phyloP scores from a whole-genome alignment of 2,797 vertebrate species.

The Helostoma temminkii region DNA sequence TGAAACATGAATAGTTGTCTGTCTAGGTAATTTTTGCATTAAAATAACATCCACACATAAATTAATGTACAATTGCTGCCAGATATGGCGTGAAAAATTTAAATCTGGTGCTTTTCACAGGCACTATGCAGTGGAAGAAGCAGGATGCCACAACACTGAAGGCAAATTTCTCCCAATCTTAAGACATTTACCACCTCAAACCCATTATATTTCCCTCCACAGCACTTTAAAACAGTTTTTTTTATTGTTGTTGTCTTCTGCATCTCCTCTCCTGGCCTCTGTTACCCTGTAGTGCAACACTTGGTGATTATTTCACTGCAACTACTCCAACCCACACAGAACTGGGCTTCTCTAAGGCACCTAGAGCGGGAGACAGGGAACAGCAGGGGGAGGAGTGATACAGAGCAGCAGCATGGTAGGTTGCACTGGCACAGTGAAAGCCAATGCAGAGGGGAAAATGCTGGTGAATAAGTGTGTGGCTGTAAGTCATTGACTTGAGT shows the following conservation, averaged over 20 bases:
- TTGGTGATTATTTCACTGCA: slow-evolving; percentile 55
- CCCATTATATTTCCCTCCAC: neutral
- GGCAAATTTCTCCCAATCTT: slow-evolving; percentile 12
- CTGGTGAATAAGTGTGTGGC: slow-evolving; percentile 3
- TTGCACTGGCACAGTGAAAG: slow-evolving; percentile 67
- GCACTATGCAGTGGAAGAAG: neutral
- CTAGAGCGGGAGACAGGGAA: slow-evolving; percentile 40
- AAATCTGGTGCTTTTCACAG: neutral
- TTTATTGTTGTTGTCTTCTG: neutral
- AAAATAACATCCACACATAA: slow-evolving; percentile 9
- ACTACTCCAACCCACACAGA: slow-evolving; percentile 61
- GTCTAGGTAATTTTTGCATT: slow-evolving; percentile 13
- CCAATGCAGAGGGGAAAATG: slow-evolving; percentile 20
- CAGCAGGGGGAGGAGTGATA: slow-evolving; percentile 30
- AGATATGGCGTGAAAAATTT: neutral
- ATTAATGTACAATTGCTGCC: neutral
- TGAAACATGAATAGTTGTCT: slow-evolving; percentile 33
- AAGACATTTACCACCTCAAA: neutral
- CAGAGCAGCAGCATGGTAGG: slow-evolving; percentile 74
- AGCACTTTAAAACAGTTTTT: slow-evolving; percentile 1
- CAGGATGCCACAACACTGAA: slow-evolving; percentile 20
- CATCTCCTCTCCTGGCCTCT: slow-evolving; percentile 24
- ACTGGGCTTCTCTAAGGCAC: slow-evolving; percentile 51
- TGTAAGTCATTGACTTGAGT: neutral
- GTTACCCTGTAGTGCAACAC: slow-evolving; percentile 28